Percentiles rank a stretch among this genome's conserved stretches.
Evolutionary conservation across 92 coral and sea anemone species (phyloP).

Genomic region (Zoanthus sociatus): DNA sequence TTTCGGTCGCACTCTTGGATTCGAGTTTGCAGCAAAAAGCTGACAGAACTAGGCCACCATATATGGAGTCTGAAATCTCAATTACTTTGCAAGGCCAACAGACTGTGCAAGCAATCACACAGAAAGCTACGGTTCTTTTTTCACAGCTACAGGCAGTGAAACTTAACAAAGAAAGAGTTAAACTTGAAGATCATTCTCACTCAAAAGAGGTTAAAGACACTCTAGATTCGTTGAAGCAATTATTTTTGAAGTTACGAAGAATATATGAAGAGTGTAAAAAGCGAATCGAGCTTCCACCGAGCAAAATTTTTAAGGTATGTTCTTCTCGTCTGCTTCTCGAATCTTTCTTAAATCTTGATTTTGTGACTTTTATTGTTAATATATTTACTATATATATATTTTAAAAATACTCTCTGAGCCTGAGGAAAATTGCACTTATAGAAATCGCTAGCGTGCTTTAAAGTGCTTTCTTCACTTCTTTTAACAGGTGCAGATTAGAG

Average conservation of each 20-base stretch:
- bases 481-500: no score
- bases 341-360: no score
- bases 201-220: slow-evolving; percentile 37
- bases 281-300: slow-evolving; percentile 31
- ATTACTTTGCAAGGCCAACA: slow-evolving; percentile 33
- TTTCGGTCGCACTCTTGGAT: slow-evolving; percentile 15
- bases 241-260: slow-evolving; percentile 35
- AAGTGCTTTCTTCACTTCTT: no score
- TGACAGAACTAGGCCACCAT: slow-evolving; percentile 14
- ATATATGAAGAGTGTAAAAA: slow-evolving; percentile 36
- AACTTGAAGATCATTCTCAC: slow-evolving; percentile 33
- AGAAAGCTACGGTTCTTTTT: slow-evolving; percentile 27
- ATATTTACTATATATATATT: no score
- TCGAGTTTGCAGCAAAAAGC: slow-evolving; percentile 10
- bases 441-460: no score
- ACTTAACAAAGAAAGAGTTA: slow-evolving; percentile 30
- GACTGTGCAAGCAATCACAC: slow-evolving; percentile 9
- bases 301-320: slow-evolving; percentile 22
- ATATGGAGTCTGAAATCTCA: slow-evolving; percentile 33
- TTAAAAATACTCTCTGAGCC: no score
- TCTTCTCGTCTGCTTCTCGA: no score
- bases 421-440: no score
- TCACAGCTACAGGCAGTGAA: slow-evolving; percentile 23
- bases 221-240: slow-evolving; percentile 32
- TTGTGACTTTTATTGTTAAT: no score